A percentile compares a stretch with the other conserved stretches of the same genome.
Conservation (phyloP, 2,113 vertebrate genomes). For the Colinus virginianus region DNA sequence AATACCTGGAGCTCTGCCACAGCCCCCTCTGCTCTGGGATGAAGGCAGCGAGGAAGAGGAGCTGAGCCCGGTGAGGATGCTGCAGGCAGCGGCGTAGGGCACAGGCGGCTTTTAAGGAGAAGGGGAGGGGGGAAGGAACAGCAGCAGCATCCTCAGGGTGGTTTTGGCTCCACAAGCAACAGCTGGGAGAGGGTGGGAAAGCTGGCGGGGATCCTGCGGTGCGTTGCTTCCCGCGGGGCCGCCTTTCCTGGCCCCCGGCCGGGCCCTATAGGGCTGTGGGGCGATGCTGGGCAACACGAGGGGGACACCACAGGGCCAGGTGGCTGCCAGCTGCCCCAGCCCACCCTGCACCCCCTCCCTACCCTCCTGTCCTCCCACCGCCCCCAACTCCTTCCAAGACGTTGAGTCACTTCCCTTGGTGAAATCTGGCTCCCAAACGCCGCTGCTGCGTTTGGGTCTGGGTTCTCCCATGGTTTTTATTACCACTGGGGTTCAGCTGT, state of each 20-base stretch:
- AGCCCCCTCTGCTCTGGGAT: background rate
- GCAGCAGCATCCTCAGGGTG: background rate
- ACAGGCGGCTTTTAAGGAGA: background rate
- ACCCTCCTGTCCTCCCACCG: background rate
- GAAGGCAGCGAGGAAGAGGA: background rate
- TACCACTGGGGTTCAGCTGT: slow-evolving; percentile 10
- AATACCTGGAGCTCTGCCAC: background rate
- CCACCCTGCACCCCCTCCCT: background rate
- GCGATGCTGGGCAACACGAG: background rate
- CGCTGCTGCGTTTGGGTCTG: background rate
- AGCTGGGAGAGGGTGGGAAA: slow-evolving; percentile 73
- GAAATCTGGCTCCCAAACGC: slow-evolving; percentile 57
- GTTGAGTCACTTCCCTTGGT: slow-evolving; percentile 61
- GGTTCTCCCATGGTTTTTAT: slow-evolving; percentile 17
- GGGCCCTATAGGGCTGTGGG: accelerated
- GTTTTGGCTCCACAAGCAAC: slow-evolving; percentile 31
- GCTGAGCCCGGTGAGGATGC: background rate
- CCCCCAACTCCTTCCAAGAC: slow-evolving; percentile 55
- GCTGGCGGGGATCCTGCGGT: background rate
- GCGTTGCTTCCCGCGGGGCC: slow-evolving; percentile 4
- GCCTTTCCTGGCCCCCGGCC: slow-evolving; percentile 14
- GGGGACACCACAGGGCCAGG: background rate
- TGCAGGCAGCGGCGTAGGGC: background rate
- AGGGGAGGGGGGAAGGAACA: background rate
- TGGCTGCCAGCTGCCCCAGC: background rate